A percentile compares a stretch with the other conserved stretches of the same genome.
Conservation (phyloP, 2,113 vertebrate species). For the Melanerpes aurifrons region DNA sequence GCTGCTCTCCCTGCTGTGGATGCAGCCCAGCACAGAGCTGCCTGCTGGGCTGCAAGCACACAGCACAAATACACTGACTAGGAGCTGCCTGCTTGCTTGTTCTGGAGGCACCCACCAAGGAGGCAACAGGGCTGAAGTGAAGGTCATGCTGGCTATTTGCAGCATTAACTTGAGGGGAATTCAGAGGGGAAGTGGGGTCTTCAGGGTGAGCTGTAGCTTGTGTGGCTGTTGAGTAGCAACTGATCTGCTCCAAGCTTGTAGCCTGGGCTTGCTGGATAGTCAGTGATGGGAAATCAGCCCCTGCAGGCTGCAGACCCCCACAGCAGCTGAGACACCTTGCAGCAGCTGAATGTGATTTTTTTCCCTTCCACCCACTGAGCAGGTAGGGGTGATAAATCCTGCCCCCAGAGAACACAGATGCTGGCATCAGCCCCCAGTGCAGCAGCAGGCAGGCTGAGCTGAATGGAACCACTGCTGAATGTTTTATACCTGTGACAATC, state of each 20-base stretch:
- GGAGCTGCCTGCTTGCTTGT: no score
- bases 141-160: not conserved
- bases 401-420: not conserved
- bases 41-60: no score
- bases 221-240: not conserved
- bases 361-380: not conserved
- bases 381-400: slow-evolving; percentile 8
- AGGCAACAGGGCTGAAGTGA: not conserved
- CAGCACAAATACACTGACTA: no score
- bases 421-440: not conserved
- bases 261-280: not conserved
- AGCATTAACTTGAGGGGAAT: not conserved
- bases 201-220: not conserved
- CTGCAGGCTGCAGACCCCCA: not conserved
- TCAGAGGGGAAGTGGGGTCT: not conserved
- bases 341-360: not conserved
- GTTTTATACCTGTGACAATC: not conserved
- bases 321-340: not conserved
- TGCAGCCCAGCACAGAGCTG: no score
- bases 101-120: no score
- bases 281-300: not conserved
- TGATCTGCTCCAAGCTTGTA: not conserved
- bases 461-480: not conserved
- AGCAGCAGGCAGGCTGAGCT: not conserved
- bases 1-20: no score